A percentile compares a stretch with the other conserved stretches of the same genome.
Conservation (phyloP, 1,140 invertebrate genomes). For the Leptoteleia sp. region DNA sequence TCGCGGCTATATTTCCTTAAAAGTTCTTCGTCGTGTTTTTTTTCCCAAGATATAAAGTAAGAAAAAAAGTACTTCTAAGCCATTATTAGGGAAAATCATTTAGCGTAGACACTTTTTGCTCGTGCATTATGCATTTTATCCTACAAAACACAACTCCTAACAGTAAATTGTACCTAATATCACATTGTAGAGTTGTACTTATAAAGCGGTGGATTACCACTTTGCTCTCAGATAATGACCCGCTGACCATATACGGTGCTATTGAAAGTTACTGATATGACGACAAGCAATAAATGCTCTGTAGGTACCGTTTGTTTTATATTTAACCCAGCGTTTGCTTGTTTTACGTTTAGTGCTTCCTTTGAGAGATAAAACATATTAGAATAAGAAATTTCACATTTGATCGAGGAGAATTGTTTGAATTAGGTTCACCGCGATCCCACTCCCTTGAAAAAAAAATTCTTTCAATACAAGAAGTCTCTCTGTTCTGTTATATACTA, state of each 20-base stretch:
- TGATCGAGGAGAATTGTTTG: no score
- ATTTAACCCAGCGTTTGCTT: no score
- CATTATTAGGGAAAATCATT: conserved; percentile 1
- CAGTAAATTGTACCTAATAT: conserved; percentile 48
- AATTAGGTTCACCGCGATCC: no score
- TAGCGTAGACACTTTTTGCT: conserved; percentile 5
- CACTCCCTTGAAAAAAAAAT: no score
- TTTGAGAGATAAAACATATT: no score
- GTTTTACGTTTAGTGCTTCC: no score
- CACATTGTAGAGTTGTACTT: conserved; percentile 32
- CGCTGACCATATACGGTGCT: conserved; percentile 48
- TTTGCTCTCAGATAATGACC: conserved; percentile 47
- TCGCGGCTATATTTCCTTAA: no score
- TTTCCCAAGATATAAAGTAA: conserved; percentile 3
- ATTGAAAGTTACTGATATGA: conserved; percentile 51
- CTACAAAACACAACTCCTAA: conserved; percentile 14
- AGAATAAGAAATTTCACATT: no score
- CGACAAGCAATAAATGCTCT: conserved; percentile 50
- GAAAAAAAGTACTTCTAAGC: conserved; percentile 12
- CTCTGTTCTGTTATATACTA: no score
- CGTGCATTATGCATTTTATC: conserved; percentile 24
- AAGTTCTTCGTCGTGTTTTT: no score
- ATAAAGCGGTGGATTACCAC: conserved; percentile 46
- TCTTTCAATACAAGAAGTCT: no score
- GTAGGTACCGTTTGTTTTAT: conserved; percentile 43